These are phyloP conservation scores for Onychomys arenicola DNA, from an alignment of 2,797 vertebrate genomes.

Conservation along the genomic window DNA sequence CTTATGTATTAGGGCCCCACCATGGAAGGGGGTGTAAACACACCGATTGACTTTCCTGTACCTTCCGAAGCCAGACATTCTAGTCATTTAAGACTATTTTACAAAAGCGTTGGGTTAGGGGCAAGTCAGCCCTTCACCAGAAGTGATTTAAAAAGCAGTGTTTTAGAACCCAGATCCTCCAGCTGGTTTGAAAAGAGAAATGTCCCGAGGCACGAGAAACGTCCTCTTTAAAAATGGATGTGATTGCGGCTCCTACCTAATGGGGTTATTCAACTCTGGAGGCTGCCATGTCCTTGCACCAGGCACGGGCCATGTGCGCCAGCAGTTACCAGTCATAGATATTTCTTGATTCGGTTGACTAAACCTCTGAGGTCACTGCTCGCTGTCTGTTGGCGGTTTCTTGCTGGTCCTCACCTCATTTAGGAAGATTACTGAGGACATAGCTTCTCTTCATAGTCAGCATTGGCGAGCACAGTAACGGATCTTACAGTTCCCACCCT, in stretches of 20 bases:
- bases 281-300: neutral
- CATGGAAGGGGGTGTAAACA: neutral
- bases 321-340: neutral
- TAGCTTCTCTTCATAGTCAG: neutral
- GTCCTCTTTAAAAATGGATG: neutral
- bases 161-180: neutral
- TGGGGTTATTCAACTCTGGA: neutral
- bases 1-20: neutral
- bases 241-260: neutral
- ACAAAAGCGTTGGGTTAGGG: neutral
- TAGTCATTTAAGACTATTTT: neutral
- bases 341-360: neutral
- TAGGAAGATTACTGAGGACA: neutral
- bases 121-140: neutral
- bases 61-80: neutral
- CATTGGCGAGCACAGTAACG: neutral
- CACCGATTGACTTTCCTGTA: neutral
- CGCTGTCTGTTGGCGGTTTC: no score
- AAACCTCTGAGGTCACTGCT: neutral
- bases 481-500: neutral
- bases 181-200: neutral
- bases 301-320: rapidly evolving
- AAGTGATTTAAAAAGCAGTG: neutral
- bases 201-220: neutral
- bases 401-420: neutral